Evolutionary conservation across 2,113 vertebrate species (phyloP), one percentile per base, ranked within the genome.

Genomic region (Phrynosoma platyrhinos): DNA sequence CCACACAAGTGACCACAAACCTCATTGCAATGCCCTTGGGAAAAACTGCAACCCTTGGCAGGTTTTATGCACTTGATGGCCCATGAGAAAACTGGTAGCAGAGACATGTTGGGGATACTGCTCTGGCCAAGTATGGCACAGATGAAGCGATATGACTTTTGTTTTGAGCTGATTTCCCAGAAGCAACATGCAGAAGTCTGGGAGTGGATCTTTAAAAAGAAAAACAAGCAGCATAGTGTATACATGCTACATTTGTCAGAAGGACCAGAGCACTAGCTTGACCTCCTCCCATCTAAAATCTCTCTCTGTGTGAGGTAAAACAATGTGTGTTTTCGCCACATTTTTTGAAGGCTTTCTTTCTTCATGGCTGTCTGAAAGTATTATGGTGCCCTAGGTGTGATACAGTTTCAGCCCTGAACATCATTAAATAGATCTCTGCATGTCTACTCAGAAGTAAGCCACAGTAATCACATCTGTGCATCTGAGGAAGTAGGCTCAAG

Each of bases 1-100:
- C 66, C 85, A 80, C 85, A 87, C 58, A 66, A 62, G 68, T 62
- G 78, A 74, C 85, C 85, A 87, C 85, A 58, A 87, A 87, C 78
- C 85, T 87, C 68, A 72, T 20, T 80, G 85, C 68, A 81, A 58
- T 72, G 64, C 64, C 85, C 12, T 55, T 80, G 85, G 78, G 85
- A 72, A 81, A 80, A 4, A 80, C 2, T 30, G 52, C 68, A 72
- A 87, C 16, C 36, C 78, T 81, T 87, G 85, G 85, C 78, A 87
- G 78, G 47, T 55, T 87, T 71, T 55, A 58, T 55, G 47, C 9
- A 10, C 64, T 86, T 86, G 64, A 80, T 36, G 52, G 52, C 78
- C 52, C n/a, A 52, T 87, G 85, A 87, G 85, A 81, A 87, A 87
- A 58, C 66, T 40, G 18, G 85, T 42, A 30, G 25, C 52, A 80